Percentiles rank a stretch among this genome's conserved stretches.
phyloP scores from a whole-genome alignment of 2,113 vertebrate genomes.

The Emydura subglobosa region DNA sequence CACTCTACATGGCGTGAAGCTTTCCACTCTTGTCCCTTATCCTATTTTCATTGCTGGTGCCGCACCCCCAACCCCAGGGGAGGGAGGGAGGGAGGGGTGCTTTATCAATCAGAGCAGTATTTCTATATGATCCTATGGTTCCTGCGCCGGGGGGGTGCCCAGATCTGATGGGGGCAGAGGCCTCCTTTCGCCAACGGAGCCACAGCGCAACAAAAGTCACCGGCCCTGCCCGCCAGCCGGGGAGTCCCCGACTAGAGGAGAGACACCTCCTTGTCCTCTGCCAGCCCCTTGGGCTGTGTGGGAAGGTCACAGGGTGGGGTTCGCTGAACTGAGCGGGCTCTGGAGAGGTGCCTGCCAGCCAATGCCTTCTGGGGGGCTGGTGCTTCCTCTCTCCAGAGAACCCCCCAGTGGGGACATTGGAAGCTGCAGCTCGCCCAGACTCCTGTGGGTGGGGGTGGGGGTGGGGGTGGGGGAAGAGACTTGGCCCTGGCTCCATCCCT shows the following conservation, averaged over 20 bases:
- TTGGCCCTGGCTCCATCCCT: not conserved
- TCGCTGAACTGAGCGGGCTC: not conserved
- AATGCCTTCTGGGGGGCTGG: not conserved
- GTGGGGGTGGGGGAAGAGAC: not conserved
- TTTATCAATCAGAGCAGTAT: not conserved
- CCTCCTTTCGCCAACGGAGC: no score
- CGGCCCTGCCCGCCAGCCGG: no score
- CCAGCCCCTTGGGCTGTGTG: not conserved
- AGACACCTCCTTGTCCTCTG: not conserved
- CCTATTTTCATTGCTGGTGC: not conserved
- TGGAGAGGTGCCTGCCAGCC: not conserved
- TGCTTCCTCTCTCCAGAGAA: not conserved
- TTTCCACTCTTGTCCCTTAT: not conserved
- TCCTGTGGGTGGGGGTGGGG: no score
- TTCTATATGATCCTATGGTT: not conserved
- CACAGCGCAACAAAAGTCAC: no score
- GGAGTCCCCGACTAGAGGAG: not conserved
- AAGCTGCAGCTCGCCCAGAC: not conserved
- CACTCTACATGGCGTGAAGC: not conserved
- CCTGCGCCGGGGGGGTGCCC: not conserved
- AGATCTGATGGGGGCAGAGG: not conserved
- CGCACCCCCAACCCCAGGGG: not conserved
- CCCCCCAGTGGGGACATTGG: not conserved
- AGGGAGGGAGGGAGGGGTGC: not conserved
- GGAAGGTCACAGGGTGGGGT: not conserved